Base-by-base conservation (phyloP, 2,888 invertebrate genomes). In the Hydrotaea diabolus region DNA sequence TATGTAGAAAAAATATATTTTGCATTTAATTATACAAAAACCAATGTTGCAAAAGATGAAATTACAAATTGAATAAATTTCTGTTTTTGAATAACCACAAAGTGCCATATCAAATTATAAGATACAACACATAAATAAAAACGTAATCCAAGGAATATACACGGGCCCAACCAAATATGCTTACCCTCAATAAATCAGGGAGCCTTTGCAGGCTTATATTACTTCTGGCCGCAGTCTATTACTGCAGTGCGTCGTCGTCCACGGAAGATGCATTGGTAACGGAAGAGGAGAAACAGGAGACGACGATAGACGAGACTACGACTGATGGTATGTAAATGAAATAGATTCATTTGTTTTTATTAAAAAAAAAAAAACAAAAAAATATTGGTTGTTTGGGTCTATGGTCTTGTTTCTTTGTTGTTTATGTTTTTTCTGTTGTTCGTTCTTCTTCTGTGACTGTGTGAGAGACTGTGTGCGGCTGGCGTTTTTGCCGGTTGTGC, bases 251-350 rank as follows among this genome's bases (percentile, higher is more conserved):
- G 13, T 11, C 11, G 49, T 55, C 69, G n/a, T 21, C 13, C 0
- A 71, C 46, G 57, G 80, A 62, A 31, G 62, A 62, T 62, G 62
- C 26, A 62, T 15, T 62, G n/a, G 74, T 84, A 49, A 76, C 78
- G 15, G 78, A 81, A 13, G 49, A 49, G 49, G 49, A 49, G 49
- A 15, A 15, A 43, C 9, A 11, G 39, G 31, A 11, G 83, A 80
- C 26, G 78, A 76, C 62, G 59, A 72, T 72, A 15, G 57, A 62
- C 2, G 62, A 62, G 19, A 31, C 62, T 19, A 15, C n/a, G n/a
- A n/a, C 19, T 76, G 73, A 81, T 76, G 84, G 84, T 84, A 80
- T 64, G 83, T 83, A 39, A 53, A 31, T 55, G 17, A 26, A 26
- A 31, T 31, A 7, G 31, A 4, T 31, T 66, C 23, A 62, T 62